Conservation (phyloP, 2,113 vertebrate genomes). For the Entomyzon cyanotis region DNA sequence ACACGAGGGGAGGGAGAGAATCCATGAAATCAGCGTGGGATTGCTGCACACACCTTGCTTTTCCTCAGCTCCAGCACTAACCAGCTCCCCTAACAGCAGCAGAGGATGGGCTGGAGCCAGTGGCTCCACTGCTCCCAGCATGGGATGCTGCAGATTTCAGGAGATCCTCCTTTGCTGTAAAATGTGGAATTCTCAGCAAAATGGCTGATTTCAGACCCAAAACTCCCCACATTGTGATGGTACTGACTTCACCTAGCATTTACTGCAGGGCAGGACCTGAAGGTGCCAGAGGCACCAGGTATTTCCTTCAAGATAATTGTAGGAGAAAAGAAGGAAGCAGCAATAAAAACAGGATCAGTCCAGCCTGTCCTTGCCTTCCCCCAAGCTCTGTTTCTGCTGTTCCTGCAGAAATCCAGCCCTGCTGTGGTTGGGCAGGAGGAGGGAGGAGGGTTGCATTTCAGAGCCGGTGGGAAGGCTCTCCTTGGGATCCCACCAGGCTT, state of each 20-base stretch:
- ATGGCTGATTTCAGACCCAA: not conserved
- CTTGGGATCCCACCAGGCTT: not conserved
- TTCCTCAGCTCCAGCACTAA: accelerated
- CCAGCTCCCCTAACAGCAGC: not conserved
- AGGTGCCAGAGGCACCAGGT: not conserved
- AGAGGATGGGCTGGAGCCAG: not conserved
- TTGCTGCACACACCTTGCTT: not conserved
- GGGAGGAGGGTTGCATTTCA: not conserved
- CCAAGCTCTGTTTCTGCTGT: not conserved
- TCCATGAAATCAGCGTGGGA: accelerated
- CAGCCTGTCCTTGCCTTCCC: not conserved
- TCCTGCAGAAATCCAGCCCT: not conserved
- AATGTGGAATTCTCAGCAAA: not conserved
- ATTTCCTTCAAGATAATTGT: not conserved
- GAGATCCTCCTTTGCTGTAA: not conserved
- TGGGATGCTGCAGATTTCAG: accelerated
- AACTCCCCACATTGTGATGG: accelerated
- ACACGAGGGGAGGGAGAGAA: not conserved
- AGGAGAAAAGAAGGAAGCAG: not conserved
- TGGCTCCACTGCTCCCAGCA: accelerated
- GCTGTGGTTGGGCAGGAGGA: accelerated
- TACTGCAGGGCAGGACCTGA: not conserved
- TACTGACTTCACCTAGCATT: accelerated
- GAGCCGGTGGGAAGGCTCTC: not conserved
- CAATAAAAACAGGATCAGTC: not conserved